phyloP scores from a whole-genome alignment of 2,797 vertebrate species.

The Leuciscus waleckii region DNA sequence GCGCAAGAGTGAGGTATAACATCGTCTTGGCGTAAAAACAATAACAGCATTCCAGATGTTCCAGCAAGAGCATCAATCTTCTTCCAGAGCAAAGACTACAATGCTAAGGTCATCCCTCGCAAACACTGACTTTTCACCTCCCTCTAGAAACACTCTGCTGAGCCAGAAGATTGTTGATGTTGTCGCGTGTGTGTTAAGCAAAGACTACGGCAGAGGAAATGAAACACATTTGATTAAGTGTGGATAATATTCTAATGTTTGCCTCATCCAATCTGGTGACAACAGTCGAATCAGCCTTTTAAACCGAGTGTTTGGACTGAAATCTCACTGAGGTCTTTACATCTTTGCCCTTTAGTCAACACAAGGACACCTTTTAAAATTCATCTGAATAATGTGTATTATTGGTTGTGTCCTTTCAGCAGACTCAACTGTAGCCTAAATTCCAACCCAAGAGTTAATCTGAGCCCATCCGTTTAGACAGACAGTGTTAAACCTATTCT shows the following conservation, averaged over 20 bases:
- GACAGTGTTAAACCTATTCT: constrained; percentile 40
- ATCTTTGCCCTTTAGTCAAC: constrained; percentile 2
- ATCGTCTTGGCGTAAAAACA: constrained; percentile 10
- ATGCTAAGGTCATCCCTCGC: constrained; percentile 11
- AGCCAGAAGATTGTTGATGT: background rate
- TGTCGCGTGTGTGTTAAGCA: background rate
- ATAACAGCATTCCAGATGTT: constrained; percentile 51
- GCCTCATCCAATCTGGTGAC: background rate
- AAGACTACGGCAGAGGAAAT: background rate
- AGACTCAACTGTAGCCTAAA: constrained; percentile 24
- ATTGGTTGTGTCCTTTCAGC: background rate
- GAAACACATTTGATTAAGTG: background rate
- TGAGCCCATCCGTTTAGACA: constrained; percentile 37
- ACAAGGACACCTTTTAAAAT: background rate
- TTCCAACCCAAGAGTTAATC: constrained; percentile 10
- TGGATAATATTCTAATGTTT: background rate
- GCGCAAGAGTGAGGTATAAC: background rate
- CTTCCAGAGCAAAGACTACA: constrained; percentile 22
- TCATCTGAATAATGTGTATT: constrained; percentile 5
- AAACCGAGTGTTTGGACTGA: background rate
- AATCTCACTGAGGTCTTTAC: background rate
- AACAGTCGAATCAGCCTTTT: background rate
- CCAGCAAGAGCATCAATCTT: constrained; percentile 42
- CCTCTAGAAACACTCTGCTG: background rate
- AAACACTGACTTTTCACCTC: constrained; percentile 7